Base-by-base conservation (phyloP, 35 echinoderm and acorn worm genomes). In the Apostichopus japonicus region DNA sequence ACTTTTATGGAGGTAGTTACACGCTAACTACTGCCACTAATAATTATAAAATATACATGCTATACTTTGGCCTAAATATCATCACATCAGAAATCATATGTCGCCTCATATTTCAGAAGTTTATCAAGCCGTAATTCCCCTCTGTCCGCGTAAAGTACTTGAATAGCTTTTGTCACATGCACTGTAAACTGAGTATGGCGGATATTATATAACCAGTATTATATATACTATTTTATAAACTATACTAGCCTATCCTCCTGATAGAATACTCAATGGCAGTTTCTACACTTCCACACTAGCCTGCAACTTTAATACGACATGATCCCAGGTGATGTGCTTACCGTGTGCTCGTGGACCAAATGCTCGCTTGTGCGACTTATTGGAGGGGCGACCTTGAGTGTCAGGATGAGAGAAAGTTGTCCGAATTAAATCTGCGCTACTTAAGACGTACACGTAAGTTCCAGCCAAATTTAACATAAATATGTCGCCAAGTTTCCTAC, bases 391-490 rank as follows among this genome's bases (percentile, higher is more conserved):
- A 5, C 62, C 62, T 62, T 89, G 59, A 24, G 63, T 89, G 63
- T 89, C 27, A 65, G 86, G 61, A 51, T 89, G 59, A 89, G 86
- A 22, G 1, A 89, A 62, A 15, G 33, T 63, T 25, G 86, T 72
- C 16, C 63, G 56, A 14, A 65, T 33, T 54, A 72, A 54, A 65
- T 89, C 67, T 7, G 56, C 11, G 10, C 6, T 51, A 10, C 61
- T 89, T 54, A 89, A 25, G 24, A 89, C 72, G 67, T 89, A 89
- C 17, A 63, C 86, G 24, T 65, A 89, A 4, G 62, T 89, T 89
- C 86, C 86, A 5, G 86, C 86, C 86, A 89, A 89, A 17, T 89
- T 89, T 63, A 89, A 63, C 86, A 89, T 89, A 21, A 65, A 89
- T 23, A 89, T 15, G 17, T 89, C 53, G 5, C 86, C 86, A 62